Evolutionary conservation across 1,140 invertebrate genomes (phyloP).

Genomic region (Heterodera schachtii): DNA sequence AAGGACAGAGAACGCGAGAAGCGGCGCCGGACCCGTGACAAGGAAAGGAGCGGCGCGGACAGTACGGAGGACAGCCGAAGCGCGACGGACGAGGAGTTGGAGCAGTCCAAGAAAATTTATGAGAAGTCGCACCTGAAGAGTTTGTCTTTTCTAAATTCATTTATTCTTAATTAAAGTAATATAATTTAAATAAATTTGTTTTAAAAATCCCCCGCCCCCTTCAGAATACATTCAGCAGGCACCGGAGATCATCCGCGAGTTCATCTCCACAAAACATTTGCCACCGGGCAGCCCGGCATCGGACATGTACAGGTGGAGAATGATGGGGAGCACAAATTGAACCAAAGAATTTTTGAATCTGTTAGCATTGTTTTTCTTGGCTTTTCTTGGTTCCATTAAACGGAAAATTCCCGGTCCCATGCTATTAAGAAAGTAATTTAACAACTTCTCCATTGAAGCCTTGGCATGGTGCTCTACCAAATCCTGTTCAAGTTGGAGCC

Average conservation of each 20-base stretch:
- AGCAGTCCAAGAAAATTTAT: constrained; percentile 17
- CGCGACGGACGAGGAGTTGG: constrained; percentile 2
- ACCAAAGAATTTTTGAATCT: too few relatives aligned
- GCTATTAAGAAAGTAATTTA: too few relatives aligned
- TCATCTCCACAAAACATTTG: constrained; percentile 57
- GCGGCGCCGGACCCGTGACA: neutral
- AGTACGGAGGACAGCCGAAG: constrained; percentile 18
- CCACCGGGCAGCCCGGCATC: constrained; percentile 55
- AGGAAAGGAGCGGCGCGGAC: constrained; percentile 8
- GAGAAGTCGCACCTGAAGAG: constrained; percentile 21
- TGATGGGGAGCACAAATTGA: too few relatives aligned
- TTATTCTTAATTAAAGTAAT: neutral
- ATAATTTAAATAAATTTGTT: constrained; percentile 12
- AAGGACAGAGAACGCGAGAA: constrained; percentile 7
- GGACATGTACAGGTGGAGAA: constrained; percentile 50
- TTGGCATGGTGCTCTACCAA: constrained; percentile 63
- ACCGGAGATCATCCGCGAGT: constrained; percentile 64
- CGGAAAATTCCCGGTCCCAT: too few relatives aligned
- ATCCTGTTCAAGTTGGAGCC: constrained; percentile 60
- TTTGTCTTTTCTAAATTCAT: constrained; percentile 8
- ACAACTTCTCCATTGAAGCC: constrained; percentile 41
- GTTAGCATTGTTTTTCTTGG: too few relatives aligned
- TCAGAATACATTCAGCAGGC: constrained; percentile 60
- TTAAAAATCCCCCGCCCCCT: constrained; percentile 41
- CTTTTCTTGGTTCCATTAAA: too few relatives aligned